Evolutionary conservation across 2,113 vertebrate genomes (phyloP), one percentile per base, ranked within the genome.

Genomic region (Candoia aspera): DNA sequence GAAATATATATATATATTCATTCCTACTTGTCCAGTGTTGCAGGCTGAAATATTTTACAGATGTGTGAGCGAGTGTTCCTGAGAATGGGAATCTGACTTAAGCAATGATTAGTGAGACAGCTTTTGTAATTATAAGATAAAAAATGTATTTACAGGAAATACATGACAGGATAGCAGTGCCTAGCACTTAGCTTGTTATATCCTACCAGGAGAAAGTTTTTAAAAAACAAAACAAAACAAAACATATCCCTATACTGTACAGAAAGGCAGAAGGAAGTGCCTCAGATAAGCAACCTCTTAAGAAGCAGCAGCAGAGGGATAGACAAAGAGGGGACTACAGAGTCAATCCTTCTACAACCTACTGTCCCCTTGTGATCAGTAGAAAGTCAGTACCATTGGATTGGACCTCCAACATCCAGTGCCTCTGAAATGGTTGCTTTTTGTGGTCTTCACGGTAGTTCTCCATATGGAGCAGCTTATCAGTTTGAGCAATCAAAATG

Each of bases 1-100:
- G 6, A 4, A 9, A 10, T 8, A 37, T 0, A 17, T 10, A 17
- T n/a, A n/a, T n/a, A n/a, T n/a, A n/a, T n/a, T n/a, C n/a, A n/a
- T 2, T 2, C 53, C 11, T 79, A 15, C 53, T 42, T 90, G 49
- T 26, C 53, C 49, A 53, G 17, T 17, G 19, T 42, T 23, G 33
- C 17, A 42, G 33, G 19, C 3, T 79, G 15, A 79, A 79, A 37
- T 37, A 79, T 79, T 37, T 79, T 37, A 79, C 68, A 79, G 33
- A 37, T 79, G 33, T 79, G n/a, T 8, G 1, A 37, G 26, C 13
- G 62, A n/a, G 33, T 37, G 17, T 79, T 79, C n/a, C 6, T 37
- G 68, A 79, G 17, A 37, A 73, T 33, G n/a, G n/a, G n/a, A 37
- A 79, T 79, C 15, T 37, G 68, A 79, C 13, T 13, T 73, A n/a